Conservation (phyloP, 2,797 vertebrate species). For the Sebastes hubbsi region DNA sequence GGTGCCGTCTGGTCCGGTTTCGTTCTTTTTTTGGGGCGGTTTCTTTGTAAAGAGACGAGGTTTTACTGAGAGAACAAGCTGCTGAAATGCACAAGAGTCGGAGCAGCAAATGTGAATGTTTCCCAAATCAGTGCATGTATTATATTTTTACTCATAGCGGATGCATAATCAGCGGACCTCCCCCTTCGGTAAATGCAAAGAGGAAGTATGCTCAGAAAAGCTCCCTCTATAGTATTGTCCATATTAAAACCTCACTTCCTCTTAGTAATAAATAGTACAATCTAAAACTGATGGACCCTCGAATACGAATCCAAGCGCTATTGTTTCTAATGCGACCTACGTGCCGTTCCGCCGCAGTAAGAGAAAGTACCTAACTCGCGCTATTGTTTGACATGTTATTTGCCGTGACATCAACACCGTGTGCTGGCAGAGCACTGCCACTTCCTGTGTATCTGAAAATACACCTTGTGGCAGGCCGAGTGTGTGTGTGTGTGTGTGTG, state of each 20-base stretch:
- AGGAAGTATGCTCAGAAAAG: constrained; percentile 57
- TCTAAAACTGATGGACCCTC: constrained; percentile 20
- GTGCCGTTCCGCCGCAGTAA: neutral
- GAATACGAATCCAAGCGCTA: neutral
- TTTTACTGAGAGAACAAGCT: neutral
- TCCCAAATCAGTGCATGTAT: neutral
- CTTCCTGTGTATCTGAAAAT: constrained; percentile 74
- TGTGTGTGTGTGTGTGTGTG: neutral
- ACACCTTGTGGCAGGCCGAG: constrained; percentile 53
- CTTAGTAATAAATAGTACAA: constrained; percentile 45
- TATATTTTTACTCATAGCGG: neutral
- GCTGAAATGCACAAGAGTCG: neutral
- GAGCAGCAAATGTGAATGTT: neutral
- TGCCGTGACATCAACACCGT: constrained; percentile 58
- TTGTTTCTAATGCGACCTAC: constrained; percentile 40
- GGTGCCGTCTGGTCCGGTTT: constrained; percentile 22
- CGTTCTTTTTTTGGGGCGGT: constrained; percentile 29
- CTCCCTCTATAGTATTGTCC: constrained; percentile 55
- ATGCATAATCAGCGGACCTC: neutral
- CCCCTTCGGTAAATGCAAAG: constrained; percentile 29
- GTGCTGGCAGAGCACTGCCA: constrained; percentile 50
- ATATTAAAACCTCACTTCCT: constrained; percentile 71
- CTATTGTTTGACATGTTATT: constrained; percentile 66
- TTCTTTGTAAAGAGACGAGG: neutral
- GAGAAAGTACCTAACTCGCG: constrained; percentile 25